phyloP scores from a whole-genome alignment of 2,888 invertebrate species.

The Pyrgus malvae region DNA sequence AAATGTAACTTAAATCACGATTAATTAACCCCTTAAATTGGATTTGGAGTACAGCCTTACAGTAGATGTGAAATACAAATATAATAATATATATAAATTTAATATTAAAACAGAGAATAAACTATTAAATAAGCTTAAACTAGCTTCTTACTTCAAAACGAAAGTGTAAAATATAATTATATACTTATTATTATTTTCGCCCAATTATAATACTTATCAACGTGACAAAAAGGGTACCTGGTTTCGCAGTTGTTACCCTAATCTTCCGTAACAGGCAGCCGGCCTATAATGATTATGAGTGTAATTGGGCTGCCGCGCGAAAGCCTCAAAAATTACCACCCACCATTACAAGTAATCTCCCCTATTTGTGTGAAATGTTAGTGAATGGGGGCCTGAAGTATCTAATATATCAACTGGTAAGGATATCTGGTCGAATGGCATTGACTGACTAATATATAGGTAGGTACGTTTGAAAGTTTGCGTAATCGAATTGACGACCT shows the following conservation, averaged over 20 bases:
- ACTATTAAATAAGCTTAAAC: too few species aligned
- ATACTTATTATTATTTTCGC: background rate
- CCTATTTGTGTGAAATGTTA: conserved; percentile 9
- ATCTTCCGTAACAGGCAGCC: conserved; percentile 14
- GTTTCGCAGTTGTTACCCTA: conserved; percentile 11
- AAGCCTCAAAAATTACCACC: conserved; percentile 31
- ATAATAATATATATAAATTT: too few species aligned
- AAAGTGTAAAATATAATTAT: too few species aligned
- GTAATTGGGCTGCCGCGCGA: conserved; percentile 21
- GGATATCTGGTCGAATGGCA: background rate
- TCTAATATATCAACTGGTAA: conserved; percentile 17
- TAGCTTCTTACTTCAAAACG: too few species aligned
- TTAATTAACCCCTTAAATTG: too few species aligned
- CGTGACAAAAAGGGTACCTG: conserved; percentile 13
- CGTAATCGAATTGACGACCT: too few species aligned
- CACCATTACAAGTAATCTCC: conserved; percentile 21
- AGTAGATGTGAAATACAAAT: too few species aligned
- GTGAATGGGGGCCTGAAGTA: conserved; percentile 20
- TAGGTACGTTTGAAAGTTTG: too few species aligned
- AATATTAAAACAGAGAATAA: too few species aligned
- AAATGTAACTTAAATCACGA: too few species aligned
- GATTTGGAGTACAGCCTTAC: too few species aligned
- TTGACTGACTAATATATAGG: background rate
- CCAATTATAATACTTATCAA: background rate
- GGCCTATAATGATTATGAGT: conserved; percentile 23